Evolutionary conservation across 2,888 invertebrate genomes (phyloP), one percentile per base, ranked within the genome.

Genomic region (Xestoiulus laeticollis): DNA sequence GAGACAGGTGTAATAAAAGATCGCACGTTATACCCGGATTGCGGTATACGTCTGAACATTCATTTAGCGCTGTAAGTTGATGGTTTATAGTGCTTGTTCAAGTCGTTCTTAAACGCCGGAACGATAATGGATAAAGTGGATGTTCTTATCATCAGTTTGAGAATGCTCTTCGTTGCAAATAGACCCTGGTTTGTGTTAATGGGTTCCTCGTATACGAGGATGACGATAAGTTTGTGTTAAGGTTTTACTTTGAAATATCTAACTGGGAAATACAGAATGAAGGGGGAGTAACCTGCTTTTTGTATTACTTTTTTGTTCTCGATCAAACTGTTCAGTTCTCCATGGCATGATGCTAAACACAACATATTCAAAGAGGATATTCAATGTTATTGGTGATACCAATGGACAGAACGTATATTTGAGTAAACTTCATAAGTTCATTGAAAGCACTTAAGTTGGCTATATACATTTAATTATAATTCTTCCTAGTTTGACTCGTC

Each of bases 61-160:
- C 68, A 68, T 68, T 68, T 68, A 68, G 68, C 26, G 26, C 68
- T 68, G 68, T 68, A 68, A 26, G 68, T 68, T 68, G 68, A 68
- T 68, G 68, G 10, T 68, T 68, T 68, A 68, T 12, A 68, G 68
- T 68, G 68, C 68, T 68, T 68, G 68, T 68, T 68, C 68, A 26
- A 68, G 68, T 68, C 68, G 16, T 68, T 68, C 26, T 68, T 68
- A 68, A 68, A 68, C 68, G 68, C 26, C 68, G 68, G 68, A 59
- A 26, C 26, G 68, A 68, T 68, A 68, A 68, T 68, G 68, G 68
- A 68, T 68, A 68, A 68, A 68, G 68, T 68, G 68, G 68, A 68
- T 68, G 22, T 26, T 68, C 68, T 68, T 68, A 68, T 68, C 68
- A 26, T 59, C 59, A 59, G 59, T 26, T 68, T 68, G 68, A 68